These are phyloP conservation scores for Trissolcus basalis DNA, from an alignment of 1,140 invertebrate genomes.

Conservation along the genomic window DNA sequence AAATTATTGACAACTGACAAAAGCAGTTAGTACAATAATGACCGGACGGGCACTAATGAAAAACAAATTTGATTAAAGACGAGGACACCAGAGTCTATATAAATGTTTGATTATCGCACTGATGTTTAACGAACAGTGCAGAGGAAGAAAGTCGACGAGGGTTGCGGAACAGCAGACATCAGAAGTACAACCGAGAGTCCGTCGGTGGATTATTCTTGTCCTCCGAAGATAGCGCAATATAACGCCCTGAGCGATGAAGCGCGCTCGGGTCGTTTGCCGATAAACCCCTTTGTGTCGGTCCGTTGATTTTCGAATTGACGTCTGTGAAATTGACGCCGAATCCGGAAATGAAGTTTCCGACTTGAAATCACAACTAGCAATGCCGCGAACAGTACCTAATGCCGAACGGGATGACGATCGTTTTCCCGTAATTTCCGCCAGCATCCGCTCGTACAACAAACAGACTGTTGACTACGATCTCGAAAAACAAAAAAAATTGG, in stretches of 20 bases:
- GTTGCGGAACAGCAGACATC: slow-evolving; percentile 41
- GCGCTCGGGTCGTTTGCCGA: slow-evolving; percentile 55
- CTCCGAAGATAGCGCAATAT: slow-evolving; percentile 61
- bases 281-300: slow-evolving; percentile 70
- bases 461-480: slow-evolving; percentile 52
- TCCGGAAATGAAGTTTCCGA: slow-evolving; percentile 70
- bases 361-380: slow-evolving; percentile 60
- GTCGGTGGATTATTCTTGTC: slow-evolving; percentile 52
- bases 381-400: slow-evolving; percentile 45
- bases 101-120: slow-evolving; percentile 51
- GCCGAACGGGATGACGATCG: slow-evolving; percentile 58
- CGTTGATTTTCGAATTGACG: slow-evolving; percentile 70
- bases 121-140: slow-evolving; percentile 41
- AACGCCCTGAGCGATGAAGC: slow-evolving; percentile 66
- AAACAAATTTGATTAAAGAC: slow-evolving; percentile 53
- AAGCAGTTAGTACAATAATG: background rate
- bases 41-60: slow-evolving; percentile 39
- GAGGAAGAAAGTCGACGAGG: slow-evolving; percentile 42
- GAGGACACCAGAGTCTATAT: slow-evolving; percentile 23
- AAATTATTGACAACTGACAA: background rate
- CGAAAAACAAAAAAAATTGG: slow-evolving; percentile 36
- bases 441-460: slow-evolving; percentile 57
- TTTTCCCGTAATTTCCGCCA: slow-evolving; percentile 61
- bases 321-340: slow-evolving; percentile 67
- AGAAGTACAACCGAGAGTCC: slow-evolving; percentile 14